These are phyloP conservation scores for Pipa parva DNA, from an alignment of 2,113 vertebrate species.

Conservation along the genomic window DNA sequence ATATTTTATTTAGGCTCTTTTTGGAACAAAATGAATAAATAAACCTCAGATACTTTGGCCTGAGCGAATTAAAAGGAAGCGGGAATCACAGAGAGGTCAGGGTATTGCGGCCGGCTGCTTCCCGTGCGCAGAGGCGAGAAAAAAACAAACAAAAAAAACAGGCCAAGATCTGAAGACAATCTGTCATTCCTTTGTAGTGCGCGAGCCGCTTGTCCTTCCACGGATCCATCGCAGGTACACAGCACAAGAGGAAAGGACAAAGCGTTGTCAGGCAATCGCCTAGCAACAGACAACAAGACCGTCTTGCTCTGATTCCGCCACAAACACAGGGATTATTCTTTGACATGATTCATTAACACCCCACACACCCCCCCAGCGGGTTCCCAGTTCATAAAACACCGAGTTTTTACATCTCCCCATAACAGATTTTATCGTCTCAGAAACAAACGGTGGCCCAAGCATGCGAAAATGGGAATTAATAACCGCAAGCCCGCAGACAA, in stretches of 20 bases:
- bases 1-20: not conserved
- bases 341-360: not conserved
- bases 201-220: not conserved
- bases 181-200: slow-evolving; percentile 5
- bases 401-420: no score
- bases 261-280: not conserved
- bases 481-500: no score
- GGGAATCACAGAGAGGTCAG: not conserved
- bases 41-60: not conserved
- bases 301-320: not conserved
- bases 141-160: not conserved
- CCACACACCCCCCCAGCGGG: no score
- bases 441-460: no score
- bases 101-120: not conserved
- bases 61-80: not conserved
- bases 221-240: not conserved
- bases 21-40: not conserved
- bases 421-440: no score
- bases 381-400: no score
- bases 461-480: no score
- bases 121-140: not conserved
- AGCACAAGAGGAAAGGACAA: not conserved
- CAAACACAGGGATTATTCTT: not conserved
- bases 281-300: not conserved
- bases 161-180: slow-evolving; percentile 18